Conservation (phyloP, 2,113 vertebrate genomes). For the Brachirus orientalis region DNA sequence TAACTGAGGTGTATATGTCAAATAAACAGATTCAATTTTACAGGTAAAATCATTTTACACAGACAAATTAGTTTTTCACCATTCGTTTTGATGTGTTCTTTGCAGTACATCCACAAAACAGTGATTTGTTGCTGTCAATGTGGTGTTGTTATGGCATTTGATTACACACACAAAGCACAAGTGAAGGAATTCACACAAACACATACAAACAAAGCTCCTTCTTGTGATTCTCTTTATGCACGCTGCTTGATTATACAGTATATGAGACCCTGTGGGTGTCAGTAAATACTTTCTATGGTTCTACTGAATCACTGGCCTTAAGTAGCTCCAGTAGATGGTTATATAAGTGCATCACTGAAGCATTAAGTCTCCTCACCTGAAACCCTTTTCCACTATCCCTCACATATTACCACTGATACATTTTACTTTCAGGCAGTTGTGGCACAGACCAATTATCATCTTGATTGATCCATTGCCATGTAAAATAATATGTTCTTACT, state of each 20-base stretch:
- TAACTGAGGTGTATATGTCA: too few species aligned
- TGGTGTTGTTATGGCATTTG: conserved; percentile 13
- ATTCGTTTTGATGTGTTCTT: neutral
- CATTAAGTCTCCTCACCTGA: conserved; percentile 51
- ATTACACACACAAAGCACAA: conserved; percentile 15
- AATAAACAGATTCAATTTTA: neutral
- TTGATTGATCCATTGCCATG: conserved; percentile 22
- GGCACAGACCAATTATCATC: conserved; percentile 35
- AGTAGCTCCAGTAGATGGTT: conserved; percentile 51
- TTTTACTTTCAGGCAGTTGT: conserved; percentile 42
- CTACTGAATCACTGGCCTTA: conserved; percentile 32
- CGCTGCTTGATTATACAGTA: conserved; percentile 21
- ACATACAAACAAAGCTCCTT: neutral
- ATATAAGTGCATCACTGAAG: conserved; percentile 47
- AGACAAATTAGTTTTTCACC: neutral
- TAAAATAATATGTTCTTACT: conserved; percentile 14
- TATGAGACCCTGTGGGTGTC: conserved; percentile 28
- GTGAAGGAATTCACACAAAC: neutral
- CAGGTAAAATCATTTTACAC: neutral
- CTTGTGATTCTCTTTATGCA: conserved; percentile 21
- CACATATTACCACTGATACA: conserved; percentile 57
- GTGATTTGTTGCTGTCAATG: neutral
- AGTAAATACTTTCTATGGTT: conserved; percentile 44
- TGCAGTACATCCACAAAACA: neutral
- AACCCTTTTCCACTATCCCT: conserved; percentile 40